phyloP scores from a whole-genome alignment of 1,140 invertebrate species.

The Amyelois transitella region DNA sequence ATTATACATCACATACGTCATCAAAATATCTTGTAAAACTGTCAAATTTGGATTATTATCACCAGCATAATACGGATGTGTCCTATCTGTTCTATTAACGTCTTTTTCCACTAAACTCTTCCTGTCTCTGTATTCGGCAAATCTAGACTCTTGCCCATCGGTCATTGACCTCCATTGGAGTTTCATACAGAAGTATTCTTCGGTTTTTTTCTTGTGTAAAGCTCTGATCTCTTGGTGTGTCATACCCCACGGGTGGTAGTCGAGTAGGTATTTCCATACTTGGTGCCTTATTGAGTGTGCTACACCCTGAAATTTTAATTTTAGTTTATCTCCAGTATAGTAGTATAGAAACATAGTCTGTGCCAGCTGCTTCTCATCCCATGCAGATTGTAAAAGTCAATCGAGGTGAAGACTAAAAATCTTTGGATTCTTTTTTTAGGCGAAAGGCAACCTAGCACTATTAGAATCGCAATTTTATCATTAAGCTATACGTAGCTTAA shows the following conservation, averaged over 20 bases:
- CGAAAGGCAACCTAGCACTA: too few species aligned
- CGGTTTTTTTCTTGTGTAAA: conserved; percentile 81
- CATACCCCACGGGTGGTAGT: conserved; percentile 91
- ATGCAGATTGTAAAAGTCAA: too few species aligned
- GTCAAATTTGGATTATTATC: conserved; percentile 93
- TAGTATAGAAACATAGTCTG: too few species aligned
- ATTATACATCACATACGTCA: conserved; percentile 99
- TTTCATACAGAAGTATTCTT: conserved; percentile 97
- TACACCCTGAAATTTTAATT: conserved; percentile 69
- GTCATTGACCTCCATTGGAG: conserved; percentile 96
- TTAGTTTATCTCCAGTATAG: too few species aligned
- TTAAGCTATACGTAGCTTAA: neutral
- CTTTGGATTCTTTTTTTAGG: too few species aligned
- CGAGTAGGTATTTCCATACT: conserved; percentile 97
- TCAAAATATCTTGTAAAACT: conserved; percentile 92
- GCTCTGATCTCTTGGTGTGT: conserved; percentile 82
- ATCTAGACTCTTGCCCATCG: conserved; percentile 89
- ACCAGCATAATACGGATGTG: conserved; percentile 91
- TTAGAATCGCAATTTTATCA: too few species aligned
- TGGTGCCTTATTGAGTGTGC: conserved; percentile 83
- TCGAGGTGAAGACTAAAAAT: too few species aligned
- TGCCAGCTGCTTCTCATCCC: too few species aligned
- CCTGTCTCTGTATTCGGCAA: conserved; percentile 90
- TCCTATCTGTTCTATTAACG: conserved; percentile 96
- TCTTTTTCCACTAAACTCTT: conserved; percentile 99